phyloP scores from a whole-genome alignment of 1,140 invertebrate genomes.

The Caenorhabditis remanei region DNA sequence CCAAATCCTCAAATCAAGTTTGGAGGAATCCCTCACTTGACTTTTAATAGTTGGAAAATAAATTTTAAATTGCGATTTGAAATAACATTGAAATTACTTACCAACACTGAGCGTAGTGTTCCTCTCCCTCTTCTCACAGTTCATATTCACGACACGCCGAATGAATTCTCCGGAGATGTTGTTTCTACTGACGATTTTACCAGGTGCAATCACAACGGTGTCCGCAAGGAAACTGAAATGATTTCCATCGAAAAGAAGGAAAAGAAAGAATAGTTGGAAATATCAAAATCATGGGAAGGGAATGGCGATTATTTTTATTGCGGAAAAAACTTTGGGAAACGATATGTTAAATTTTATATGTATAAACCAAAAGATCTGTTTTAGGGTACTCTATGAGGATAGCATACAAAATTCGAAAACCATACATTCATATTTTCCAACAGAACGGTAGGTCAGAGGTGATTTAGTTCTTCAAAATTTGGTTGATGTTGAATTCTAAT shows the following conservation, averaged over 20 bases:
- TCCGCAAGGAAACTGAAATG: slow-evolving; percentile 3
- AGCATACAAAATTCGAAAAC: neutral
- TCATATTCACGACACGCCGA: neutral
- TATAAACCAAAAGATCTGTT: too few relatives aligned
- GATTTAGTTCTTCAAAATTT: too few relatives aligned
- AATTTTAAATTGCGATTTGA: too few relatives aligned
- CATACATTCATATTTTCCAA: neutral
- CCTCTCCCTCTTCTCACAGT: neutral
- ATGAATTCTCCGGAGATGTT: neutral
- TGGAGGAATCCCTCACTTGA: neutral
- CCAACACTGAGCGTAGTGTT: neutral
- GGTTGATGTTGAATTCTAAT: too few relatives aligned
- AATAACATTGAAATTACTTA: neutral
- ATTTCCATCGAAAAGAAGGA: too few relatives aligned
- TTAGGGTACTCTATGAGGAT: neutral
- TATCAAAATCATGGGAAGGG: too few relatives aligned
- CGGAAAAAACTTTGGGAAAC: too few relatives aligned
- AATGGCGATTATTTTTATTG: too few relatives aligned
- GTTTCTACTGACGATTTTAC: neutral
- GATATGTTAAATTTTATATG: too few relatives aligned
- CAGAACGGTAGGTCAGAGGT: too few relatives aligned
- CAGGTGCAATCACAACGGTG: slow-evolving; percentile 1
- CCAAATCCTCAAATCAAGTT: neutral
- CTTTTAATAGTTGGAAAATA: too few relatives aligned
- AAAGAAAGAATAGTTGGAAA: too few relatives aligned